Evolutionary conservation across 92 coral and sea anemone genomes (phyloP), one percentile per base, ranked within the genome.

Genomic region (Micromussa lordhowensis): DNA sequence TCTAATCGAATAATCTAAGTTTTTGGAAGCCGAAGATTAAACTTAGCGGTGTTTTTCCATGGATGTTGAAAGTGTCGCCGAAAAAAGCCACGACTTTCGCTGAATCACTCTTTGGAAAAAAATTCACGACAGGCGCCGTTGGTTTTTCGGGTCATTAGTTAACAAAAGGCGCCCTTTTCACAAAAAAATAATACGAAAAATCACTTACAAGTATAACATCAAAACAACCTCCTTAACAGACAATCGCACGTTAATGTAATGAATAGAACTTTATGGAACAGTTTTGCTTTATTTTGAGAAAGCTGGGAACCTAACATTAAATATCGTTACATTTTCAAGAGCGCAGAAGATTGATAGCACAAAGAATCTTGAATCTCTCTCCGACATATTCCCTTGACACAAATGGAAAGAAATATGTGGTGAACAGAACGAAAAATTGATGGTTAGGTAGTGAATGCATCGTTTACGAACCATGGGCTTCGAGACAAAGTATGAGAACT

Each of bases 91-190:
- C 48, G 6, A 44, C 28, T 28, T 66, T 10, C 32, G 32, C 32
- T 66, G 53, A 35, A 73, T 73, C 12, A 21, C 26, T 26, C 7
- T 40, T 40, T 12, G 17, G 48, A 30, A 51, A 31, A 64, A 64
- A 26, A 3, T 22, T 21, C 15, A 24, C 24, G 69, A 83, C 53
- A 55, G 87, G 87, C 87, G 79, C 79, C 88, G 3, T 73, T 84
- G 88, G 88, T 84, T 84, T 84, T 36, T 53, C 80, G 88, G 88
- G 19, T 84, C 73, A 84, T 21, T 75, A 78, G 70, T 74, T 73
- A 57, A 32, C 71, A 84, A 84, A 82, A 22, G 24, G 80, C 26
- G 13, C 80, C 26, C 30, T 24, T 84, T 44, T 84, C 18, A 54
- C 51, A 54, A 35, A 71, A 71, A 71, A 35, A 35, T 16, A 82